These are phyloP conservation scores for Eristalis intricaria DNA, from an alignment of 2,888 invertebrate genomes.

Conservation along the genomic window DNA sequence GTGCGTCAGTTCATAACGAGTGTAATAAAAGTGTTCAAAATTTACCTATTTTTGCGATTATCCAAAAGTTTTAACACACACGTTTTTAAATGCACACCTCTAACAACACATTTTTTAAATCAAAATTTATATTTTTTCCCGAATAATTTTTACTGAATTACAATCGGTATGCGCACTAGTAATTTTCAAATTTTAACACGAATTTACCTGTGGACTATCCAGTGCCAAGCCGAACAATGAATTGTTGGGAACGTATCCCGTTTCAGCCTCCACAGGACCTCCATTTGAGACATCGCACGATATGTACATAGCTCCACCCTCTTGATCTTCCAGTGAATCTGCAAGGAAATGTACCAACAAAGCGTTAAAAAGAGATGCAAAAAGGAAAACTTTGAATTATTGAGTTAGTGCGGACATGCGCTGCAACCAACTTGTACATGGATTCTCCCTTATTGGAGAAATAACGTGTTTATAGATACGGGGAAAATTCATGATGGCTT, in stretches of 20 bases:
- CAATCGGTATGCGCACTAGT: not conserved
- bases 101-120: not conserved
- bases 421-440: not conserved
- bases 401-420: conserved; percentile 43
- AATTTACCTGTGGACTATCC: conserved; percentile 82
- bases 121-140: not conserved
- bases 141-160: not conserved
- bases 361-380: conserved; percentile 32
- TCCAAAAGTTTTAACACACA: not conserved
- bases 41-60: not conserved
- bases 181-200: not conserved
- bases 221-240: conserved; percentile 82
- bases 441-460: conserved; percentile 9
- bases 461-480: conserved; percentile 3
- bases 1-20: no score
- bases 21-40: not conserved
- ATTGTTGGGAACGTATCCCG: conserved; percentile 82
- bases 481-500: conserved; percentile 23
- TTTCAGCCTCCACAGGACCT: conserved; percentile 82
- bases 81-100: not conserved
- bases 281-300: conserved; percentile 82
- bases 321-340: conserved; percentile 82
- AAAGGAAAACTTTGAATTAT: not conserved
- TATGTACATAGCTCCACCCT: conserved; percentile 83
- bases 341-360: conserved; percentile 72